A percentile compares a stretch with the other conserved stretches of the same genome.
These are phyloP conservation scores for Chrysopilus asiliformis DNA, from an alignment of 2,888 invertebrate genomes.

Conservation along the genomic window DNA sequence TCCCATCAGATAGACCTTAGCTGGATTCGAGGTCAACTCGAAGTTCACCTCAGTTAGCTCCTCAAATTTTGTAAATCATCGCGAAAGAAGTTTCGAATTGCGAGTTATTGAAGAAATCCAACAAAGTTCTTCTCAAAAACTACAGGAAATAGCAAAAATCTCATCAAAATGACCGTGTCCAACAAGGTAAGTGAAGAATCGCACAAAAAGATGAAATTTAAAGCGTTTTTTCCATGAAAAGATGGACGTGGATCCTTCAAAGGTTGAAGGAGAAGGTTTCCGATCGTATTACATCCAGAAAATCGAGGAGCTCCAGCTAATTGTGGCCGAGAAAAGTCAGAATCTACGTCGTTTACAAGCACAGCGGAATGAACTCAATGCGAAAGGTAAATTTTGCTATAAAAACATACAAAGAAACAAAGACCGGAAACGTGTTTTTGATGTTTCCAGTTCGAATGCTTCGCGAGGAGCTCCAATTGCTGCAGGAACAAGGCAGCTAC, in stretches of 20 bases:
- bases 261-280: conserved; percentile 58
- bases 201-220: background rate
- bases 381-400: conserved; percentile 57
- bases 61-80: too few species aligned
- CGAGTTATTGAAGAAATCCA: too few species aligned
- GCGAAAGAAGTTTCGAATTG: too few species aligned
- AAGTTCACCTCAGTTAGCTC: too few species aligned
- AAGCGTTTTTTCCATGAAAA: conserved; percentile 10
- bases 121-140: too few species aligned
- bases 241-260: conserved; percentile 31
- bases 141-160: too few species aligned
- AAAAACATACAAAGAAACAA: background rate
- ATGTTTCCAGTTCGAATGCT: conserved; percentile 74
- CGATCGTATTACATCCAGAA: conserved; percentile 95
- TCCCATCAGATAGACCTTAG: too few species aligned
- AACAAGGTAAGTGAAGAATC: conserved; percentile 9
- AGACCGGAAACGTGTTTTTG: background rate
- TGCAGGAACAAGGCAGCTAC: conserved; percentile 97
- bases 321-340: conserved; percentile 95
- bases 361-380: conserved; percentile 96
- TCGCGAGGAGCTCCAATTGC: conserved; percentile 88
- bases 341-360: conserved; percentile 94
- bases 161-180: conserved; percentile 12
- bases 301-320: conserved; percentile 90
- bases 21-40: too few species aligned